phyloP scores from a whole-genome alignment of 2,888 invertebrate species.

The Busseola fusca region DNA sequence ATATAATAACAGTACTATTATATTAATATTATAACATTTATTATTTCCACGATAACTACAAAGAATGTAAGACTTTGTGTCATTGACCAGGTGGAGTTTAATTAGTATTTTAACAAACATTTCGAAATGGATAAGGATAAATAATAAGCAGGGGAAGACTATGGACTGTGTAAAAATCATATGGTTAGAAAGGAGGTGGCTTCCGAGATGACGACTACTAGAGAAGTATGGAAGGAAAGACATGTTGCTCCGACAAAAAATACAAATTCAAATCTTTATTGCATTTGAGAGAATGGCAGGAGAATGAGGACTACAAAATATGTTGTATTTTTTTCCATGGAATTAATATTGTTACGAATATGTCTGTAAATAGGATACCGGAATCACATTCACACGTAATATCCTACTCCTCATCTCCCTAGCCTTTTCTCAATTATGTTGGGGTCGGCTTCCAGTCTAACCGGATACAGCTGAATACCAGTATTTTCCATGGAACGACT shows the following conservation, averaged over 20 bases:
- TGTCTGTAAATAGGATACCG: too few relatives aligned
- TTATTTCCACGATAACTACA: slow-evolving; percentile 43
- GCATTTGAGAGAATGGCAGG: background rate
- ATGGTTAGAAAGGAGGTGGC: too few relatives aligned
- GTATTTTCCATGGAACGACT: too few relatives aligned
- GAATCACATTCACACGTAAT: too few relatives aligned
- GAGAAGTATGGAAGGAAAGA: background rate
- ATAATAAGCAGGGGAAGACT: too few relatives aligned
- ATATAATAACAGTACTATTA: slow-evolving; percentile 63
- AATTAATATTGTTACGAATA: background rate
- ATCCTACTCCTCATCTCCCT: too few relatives aligned
- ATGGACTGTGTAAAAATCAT: too few relatives aligned
- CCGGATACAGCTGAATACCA: too few relatives aligned
- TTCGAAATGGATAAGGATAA: background rate
- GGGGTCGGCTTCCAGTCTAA: too few relatives aligned
- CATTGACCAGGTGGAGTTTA: slow-evolving; percentile 36
- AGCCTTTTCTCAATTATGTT: too few relatives aligned
- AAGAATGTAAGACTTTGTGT: slow-evolving; percentile 33
- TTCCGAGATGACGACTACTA: background rate
- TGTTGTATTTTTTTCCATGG: background rate
- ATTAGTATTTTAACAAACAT: background rate
- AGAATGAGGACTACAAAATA: background rate
- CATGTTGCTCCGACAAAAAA: background rate
- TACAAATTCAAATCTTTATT: too few relatives aligned
- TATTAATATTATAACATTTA: slow-evolving; percentile 57